Evolutionary conservation across 2,797 vertebrate genomes (phyloP).

Genomic region (Arremon aurantiirostris): DNA sequence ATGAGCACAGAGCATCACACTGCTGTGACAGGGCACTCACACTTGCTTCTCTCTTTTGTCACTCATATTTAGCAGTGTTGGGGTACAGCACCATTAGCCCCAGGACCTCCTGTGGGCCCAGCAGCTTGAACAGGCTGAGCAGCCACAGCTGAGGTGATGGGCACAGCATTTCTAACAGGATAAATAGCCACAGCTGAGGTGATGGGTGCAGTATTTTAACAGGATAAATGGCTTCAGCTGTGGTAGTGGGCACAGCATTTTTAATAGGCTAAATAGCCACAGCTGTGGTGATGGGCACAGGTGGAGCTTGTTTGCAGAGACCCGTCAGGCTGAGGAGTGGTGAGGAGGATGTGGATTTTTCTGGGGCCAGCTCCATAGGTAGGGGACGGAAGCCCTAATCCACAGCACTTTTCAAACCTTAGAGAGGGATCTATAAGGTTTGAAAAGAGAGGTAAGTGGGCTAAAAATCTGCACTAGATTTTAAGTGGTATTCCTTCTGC

Average conservation of each 20-base stretch:
- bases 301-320: not conserved
- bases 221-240: not conserved
- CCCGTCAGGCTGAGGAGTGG: fast-evolving
- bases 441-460: not conserved
- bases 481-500: fast-evolving
- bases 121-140: not conserved
- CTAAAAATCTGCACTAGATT: not conserved
- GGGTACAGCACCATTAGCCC: not conserved
- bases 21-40: not conserved
- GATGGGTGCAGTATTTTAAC: not conserved
- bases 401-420: fast-evolving
- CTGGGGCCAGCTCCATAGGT: fast-evolving
- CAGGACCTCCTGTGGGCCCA: not conserved
- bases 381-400: not conserved
- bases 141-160: not conserved
- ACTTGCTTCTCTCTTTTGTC: not conserved
- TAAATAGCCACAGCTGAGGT: not conserved
- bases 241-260: not conserved
- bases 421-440: fast-evolving
- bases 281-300: not conserved
- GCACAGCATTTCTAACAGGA: not conserved
- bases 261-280: not conserved
- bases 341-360: not conserved
- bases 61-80: not conserved
- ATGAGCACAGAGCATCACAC: fast-evolving